phyloP scores from a whole-genome alignment of 2,113 vertebrate genomes.

The Lanius collurio region DNA sequence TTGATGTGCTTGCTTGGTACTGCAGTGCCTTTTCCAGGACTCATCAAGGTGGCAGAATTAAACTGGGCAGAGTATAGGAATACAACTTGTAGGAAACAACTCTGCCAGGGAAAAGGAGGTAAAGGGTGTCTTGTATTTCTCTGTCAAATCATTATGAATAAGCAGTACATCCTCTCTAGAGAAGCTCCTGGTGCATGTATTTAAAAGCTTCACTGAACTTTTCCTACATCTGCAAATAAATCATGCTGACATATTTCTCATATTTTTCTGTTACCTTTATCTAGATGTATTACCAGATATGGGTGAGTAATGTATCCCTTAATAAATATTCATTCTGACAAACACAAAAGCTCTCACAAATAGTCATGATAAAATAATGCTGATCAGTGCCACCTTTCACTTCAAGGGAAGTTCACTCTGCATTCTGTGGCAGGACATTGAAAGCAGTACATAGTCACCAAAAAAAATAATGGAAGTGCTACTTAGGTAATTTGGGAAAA shows the following conservation, averaged over 20 bases:
- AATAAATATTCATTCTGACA: background rate
- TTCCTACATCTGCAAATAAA: background rate
- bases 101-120: background rate
- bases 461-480: background rate
- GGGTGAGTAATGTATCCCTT: background rate
- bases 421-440: background rate
- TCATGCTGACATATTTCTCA: background rate
- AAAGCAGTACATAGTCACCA: background rate
- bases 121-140: background rate
- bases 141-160: background rate
- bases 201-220: slow-evolving; percentile 15
- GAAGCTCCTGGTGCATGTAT: background rate
- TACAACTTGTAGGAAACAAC: background rate
- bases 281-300: background rate
- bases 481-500: background rate
- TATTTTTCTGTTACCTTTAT: slow-evolving; percentile 9
- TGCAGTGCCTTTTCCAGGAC: background rate
- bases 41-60: background rate
- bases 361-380: background rate
- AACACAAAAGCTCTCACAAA: background rate
- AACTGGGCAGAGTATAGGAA: background rate
- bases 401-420: background rate
- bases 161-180: background rate
- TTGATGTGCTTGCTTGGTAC: background rate
- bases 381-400: background rate